phyloP scores from a whole-genome alignment of 2,113 vertebrate species.

The Carassius gibelio region DNA sequence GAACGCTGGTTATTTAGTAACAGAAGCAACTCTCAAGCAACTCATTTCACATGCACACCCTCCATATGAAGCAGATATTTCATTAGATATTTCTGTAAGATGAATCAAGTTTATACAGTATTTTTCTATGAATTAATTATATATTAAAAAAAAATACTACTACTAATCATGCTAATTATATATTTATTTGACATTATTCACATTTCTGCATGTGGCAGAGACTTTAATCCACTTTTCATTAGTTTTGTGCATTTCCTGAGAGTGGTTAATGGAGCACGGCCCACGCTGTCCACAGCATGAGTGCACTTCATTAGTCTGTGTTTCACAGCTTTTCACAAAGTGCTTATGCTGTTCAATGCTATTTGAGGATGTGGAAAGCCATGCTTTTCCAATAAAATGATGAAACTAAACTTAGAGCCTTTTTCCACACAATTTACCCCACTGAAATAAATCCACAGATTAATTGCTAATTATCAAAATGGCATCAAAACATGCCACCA shows the following conservation, averaged over 20 bases:
- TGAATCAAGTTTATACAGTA: neutral
- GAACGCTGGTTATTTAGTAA: neutral
- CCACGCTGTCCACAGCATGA: neutral
- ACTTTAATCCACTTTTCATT: no score
- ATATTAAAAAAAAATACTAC: neutral
- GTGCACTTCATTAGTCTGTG: neutral
- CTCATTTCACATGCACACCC: no score
- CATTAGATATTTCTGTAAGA: neutral
- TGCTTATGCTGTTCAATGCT: neutral
- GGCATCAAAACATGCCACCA: no score
- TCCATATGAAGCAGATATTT: no score
- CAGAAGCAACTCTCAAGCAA: neutral
- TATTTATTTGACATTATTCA: neutral
- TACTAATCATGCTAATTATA: neutral
- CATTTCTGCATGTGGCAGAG: neutral
- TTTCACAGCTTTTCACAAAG: neutral
- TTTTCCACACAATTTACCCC: neutral
- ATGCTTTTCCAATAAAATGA: neutral
- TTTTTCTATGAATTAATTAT: neutral
- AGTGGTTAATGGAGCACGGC: neutral
- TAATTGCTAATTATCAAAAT: neutral
- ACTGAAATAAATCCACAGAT: neutral
- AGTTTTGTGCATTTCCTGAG: neutral
- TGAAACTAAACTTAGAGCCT: neutral
- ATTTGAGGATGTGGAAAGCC: neutral